Percentiles rank a stretch among this genome's conserved stretches.
Conservation (phyloP, 2,888 invertebrate species). For the Sycophila texana region DNA sequence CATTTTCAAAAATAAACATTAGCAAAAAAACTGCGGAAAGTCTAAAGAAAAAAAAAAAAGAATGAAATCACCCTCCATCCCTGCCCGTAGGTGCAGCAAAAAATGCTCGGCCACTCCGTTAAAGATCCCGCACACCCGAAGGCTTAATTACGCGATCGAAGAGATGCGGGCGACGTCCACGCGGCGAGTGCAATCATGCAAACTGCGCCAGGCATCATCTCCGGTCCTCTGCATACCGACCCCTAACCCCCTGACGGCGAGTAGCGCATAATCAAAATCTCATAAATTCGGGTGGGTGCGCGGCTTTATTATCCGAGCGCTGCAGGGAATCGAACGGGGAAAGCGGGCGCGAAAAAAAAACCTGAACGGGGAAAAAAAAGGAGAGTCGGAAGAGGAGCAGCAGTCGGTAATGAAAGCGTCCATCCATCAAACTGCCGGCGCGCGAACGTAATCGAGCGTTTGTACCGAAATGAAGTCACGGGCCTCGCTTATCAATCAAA, state of each 20-base stretch:
- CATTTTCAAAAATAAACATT: no score
- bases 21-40: no score
- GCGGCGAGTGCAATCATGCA: no score
- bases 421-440: conserved; percentile 44
- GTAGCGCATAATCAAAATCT: conserved; percentile 47
- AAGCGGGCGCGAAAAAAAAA: background rate
- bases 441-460: conserved; percentile 38
- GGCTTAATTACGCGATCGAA: no score
- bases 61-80: no score
- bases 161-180: no score
- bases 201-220: no score
- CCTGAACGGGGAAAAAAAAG: background rate
- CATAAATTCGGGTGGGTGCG: conserved; percentile 42
- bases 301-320: conserved; percentile 31
- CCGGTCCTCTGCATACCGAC: background rate
- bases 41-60: no score
- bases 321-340: conserved; percentile 3
- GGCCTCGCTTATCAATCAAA: conserved; percentile 46
- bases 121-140: no score
- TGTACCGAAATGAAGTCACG: conserved; percentile 38
- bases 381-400: background rate
- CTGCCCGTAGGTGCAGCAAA: no score
- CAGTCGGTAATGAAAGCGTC: conserved; percentile 50
- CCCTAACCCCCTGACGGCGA: background rate
- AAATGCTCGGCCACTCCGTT: no score